These are phyloP conservation scores for Arvicola amphibius DNA, from an alignment of 2,797 vertebrate species.

Conservation along the genomic window DNA sequence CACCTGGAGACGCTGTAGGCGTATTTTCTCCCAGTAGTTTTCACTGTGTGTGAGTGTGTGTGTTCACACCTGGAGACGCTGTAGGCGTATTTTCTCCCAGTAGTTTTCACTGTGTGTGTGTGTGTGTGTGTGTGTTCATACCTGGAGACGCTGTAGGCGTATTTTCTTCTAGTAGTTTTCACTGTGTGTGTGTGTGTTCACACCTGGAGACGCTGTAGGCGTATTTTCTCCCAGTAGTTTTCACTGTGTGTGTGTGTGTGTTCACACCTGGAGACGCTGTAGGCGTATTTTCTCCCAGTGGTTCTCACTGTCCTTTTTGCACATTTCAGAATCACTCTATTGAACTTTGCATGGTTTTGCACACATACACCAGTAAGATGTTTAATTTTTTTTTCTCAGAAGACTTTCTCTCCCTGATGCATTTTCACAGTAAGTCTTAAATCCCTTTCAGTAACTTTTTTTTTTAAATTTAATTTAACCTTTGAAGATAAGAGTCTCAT, in stretches of 20 bases:
- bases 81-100: no score
- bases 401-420: background rate
- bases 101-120: no score
- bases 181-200: no score
- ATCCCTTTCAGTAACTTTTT: background rate
- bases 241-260: no score
- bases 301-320: background rate
- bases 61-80: no score
- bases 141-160: no score
- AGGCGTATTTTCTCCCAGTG: background rate
- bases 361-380: slow-evolving; percentile 1
- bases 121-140: no score
- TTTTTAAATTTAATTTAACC: background rate
- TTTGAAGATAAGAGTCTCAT: background rate
- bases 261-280: slow-evolving; percentile 1
- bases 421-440: background rate
- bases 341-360: background rate
- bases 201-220: no score
- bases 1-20: background rate
- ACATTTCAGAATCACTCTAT: slow-evolving; percentile 7
- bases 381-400: slow-evolving; percentile 25
- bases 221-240: no score
- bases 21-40: background rate
- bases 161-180: no score
- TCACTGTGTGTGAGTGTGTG: no score